Percentiles rank a stretch among this genome's conserved stretches.
These are phyloP conservation scores for Coecobrya sp. DNA, from an alignment of 2,888 invertebrate species.

Conservation along the genomic window DNA sequence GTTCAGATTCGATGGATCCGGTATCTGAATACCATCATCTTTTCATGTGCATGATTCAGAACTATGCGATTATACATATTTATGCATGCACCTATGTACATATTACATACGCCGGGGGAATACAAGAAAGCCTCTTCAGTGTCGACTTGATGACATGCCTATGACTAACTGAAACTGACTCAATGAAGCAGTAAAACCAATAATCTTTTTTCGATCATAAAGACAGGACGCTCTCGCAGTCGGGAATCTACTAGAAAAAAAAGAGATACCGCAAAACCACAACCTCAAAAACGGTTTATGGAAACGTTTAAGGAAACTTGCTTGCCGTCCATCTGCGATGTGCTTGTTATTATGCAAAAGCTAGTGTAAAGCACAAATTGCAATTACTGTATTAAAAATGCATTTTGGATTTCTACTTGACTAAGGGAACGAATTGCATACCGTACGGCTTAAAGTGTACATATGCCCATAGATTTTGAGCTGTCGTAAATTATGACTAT, in stretches of 20 bases:
- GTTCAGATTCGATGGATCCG: slow-evolving; percentile 19
- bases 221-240: slow-evolving; percentile 57
- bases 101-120: too few species aligned
- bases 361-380: neutral
- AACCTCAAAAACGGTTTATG: slow-evolving; percentile 77
- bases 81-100: too few species aligned
- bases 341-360: neutral
- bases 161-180: slow-evolving; percentile 65
- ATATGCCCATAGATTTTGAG: neutral
- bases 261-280: slow-evolving; percentile 77
- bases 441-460: neutral
- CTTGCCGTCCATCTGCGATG: neutral
- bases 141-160: slow-evolving; percentile 41
- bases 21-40: slow-evolving; percentile 22
- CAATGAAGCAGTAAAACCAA: slow-evolving; percentile 73
- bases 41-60: neutral
- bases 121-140: neutral
- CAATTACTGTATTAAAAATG: slow-evolving; percentile 37
- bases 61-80: neutral
- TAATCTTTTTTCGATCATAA: slow-evolving; percentile 70
- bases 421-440: neutral
- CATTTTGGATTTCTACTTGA: neutral
- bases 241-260: slow-evolving; percentile 57
- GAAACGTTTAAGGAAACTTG: slow-evolving; percentile 70
- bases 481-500: slow-evolving; percentile 25